Percentiles rank a stretch among this genome's conserved stretches.
Conservation (phyloP, 2,888 invertebrate genomes). For the Tridacna gigas region DNA sequence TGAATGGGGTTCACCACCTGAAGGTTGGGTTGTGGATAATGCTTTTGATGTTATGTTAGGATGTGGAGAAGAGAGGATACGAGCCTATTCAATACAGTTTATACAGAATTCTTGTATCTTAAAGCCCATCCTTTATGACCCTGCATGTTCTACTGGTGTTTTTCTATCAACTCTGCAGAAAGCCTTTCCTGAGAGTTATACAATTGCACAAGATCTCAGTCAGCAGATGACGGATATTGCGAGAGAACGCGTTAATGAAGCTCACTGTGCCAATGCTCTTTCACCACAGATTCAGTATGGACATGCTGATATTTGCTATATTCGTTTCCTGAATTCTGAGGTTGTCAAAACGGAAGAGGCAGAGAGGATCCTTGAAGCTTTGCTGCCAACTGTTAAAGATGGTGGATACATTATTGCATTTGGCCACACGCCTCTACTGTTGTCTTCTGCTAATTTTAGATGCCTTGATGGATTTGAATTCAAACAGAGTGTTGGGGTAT, state of each 20-base stretch:
- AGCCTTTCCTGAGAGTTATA: slow-evolving; percentile 68
- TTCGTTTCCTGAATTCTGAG: slow-evolving; percentile 69
- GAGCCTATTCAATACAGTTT: slow-evolving; percentile 67
- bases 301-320: slow-evolving; percentile 64
- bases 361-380: slow-evolving; percentile 58
- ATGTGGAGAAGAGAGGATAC: slow-evolving; percentile 69
- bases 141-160: slow-evolving; percentile 72
- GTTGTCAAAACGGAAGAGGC: slow-evolving; percentile 69
- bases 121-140: slow-evolving; percentile 66
- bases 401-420: slow-evolving; percentile 69
- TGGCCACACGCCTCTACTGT: slow-evolving; percentile 72
- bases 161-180: slow-evolving; percentile 69
- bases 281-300: slow-evolving; percentile 64
- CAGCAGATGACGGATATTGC: slow-evolving; percentile 71
- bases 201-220: slow-evolving; percentile 72
- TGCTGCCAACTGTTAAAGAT: slow-evolving; percentile 65
- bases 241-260: slow-evolving; percentile 69
- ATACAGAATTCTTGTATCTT: slow-evolving; percentile 43
- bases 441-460: slow-evolving; percentile 68
- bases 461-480: slow-evolving; percentile 54
- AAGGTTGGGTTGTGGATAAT: slow-evolving; percentile 72
- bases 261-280: slow-evolving; percentile 70
- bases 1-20: slow-evolving; percentile 69
- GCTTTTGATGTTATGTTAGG: slow-evolving; percentile 69
- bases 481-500: slow-evolving; percentile 59